Conservation (phyloP, 2,797 vertebrate species). For the Lophotriccus pileatus region DNA sequence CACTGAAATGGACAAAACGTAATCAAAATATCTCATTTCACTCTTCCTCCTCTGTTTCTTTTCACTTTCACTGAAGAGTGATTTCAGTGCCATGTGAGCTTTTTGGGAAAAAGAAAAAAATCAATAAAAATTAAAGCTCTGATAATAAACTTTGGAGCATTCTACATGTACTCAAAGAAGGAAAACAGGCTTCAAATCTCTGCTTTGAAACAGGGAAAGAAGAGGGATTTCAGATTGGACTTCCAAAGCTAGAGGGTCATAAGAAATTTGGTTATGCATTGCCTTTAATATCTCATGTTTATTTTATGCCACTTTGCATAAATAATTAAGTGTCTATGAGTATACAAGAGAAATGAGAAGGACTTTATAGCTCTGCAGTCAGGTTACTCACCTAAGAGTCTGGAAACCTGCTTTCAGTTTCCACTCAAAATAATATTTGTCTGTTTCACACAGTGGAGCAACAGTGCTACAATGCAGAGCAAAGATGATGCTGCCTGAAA, state of each 20-base stretch:
- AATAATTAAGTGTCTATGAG: background rate
- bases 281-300: background rate
- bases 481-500: background rate
- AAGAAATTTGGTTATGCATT: background rate
- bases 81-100: background rate
- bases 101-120: background rate
- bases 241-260: background rate
- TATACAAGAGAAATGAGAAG: background rate
- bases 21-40: background rate
- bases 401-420: background rate
- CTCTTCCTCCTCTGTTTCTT: background rate
- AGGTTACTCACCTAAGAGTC: background rate
- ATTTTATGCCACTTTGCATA: constrained; percentile 20
- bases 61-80: background rate
- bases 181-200: background rate
- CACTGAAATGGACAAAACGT: background rate
- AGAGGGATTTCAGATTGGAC: background rate
- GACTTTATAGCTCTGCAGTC: background rate
- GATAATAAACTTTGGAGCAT: background rate
- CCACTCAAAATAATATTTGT: background rate
- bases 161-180: background rate
- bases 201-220: background rate
- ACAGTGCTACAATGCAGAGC: background rate
- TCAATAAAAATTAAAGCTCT: background rate
- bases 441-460: background rate